Conservation (phyloP, 2,888 invertebrate species). For the Tipula lateralis region DNA sequence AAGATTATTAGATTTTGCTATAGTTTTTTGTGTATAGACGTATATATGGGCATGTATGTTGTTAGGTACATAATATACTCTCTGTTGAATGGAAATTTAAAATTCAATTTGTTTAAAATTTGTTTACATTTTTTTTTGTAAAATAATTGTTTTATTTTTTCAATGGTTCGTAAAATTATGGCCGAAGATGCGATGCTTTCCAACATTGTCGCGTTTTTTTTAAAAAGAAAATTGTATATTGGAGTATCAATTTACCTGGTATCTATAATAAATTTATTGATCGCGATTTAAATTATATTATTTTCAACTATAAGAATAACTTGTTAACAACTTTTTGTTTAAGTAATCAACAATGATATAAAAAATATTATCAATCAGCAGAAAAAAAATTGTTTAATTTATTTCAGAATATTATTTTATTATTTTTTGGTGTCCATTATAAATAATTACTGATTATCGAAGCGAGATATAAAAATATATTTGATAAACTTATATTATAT, state of each 20-base stretch:
- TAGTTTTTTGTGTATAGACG: background rate
- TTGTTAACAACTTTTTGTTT: background rate
- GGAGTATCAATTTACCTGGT: too few relatives aligned
- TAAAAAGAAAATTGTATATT: too few relatives aligned
- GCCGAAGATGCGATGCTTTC: too few relatives aligned
- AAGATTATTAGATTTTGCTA: background rate
- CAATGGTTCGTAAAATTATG: background rate
- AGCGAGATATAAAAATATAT: background rate
- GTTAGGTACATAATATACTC: background rate
- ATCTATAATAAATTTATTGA: background rate
- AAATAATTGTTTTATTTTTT: background rate
- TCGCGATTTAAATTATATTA: background rate
- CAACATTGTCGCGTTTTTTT: background rate
- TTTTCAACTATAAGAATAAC: background rate
- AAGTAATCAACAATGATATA: background rate
- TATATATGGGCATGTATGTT: background rate
- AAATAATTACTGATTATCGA: background rate
- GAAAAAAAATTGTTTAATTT: background rate
- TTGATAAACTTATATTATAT: background rate
- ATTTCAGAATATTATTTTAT: background rate
- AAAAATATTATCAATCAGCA: background rate
- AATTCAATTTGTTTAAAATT: slow-evolving; percentile 13
- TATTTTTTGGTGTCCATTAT: background rate
- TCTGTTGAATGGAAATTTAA: background rate
- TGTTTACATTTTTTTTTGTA: background rate